Conservation (phyloP, 1,140 invertebrate genomes). For the Melitaea cinxia region DNA sequence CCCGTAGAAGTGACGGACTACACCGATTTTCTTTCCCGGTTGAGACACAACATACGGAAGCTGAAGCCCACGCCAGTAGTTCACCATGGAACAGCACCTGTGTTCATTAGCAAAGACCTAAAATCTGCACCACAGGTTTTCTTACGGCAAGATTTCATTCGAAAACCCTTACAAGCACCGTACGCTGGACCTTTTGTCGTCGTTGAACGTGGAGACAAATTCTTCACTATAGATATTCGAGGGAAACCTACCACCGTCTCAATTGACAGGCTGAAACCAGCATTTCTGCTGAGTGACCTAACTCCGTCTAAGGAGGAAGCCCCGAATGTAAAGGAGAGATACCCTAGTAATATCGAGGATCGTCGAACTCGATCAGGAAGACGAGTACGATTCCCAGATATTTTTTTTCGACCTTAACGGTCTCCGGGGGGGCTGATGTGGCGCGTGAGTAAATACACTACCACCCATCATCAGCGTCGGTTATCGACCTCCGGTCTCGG, state of each 20-base stretch:
- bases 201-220: conserved; percentile 16
- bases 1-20: conserved; percentile 5
- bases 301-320: neutral
- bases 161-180: conserved; percentile 1
- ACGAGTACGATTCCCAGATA: too few species aligned
- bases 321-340: too few species aligned
- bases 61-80: conserved; percentile 24
- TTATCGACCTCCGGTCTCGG: too few species aligned
- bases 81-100: conserved; percentile 18
- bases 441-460: too few species aligned
- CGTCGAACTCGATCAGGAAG: too few species aligned
- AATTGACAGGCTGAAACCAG: conserved; percentile 20
- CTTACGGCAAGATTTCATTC: neutral
- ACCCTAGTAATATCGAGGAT: too few species aligned
- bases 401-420: too few species aligned
- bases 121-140: neutral
- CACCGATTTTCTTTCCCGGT: conserved; percentile 23
- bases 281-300: conserved; percentile 4
- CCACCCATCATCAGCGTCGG: too few species aligned
- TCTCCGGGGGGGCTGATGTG: too few species aligned
- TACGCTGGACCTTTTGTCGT: conserved; percentile 29
- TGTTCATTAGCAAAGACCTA: conserved; percentile 4
- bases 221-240: conserved; percentile 7
- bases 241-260: conserved; percentile 14
- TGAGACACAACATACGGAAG: conserved; percentile 20